Evolutionary conservation across 2,888 invertebrate genomes (phyloP), one percentile per base, ranked within the genome.

Genomic region (Platycnemis pennipes): DNA sequence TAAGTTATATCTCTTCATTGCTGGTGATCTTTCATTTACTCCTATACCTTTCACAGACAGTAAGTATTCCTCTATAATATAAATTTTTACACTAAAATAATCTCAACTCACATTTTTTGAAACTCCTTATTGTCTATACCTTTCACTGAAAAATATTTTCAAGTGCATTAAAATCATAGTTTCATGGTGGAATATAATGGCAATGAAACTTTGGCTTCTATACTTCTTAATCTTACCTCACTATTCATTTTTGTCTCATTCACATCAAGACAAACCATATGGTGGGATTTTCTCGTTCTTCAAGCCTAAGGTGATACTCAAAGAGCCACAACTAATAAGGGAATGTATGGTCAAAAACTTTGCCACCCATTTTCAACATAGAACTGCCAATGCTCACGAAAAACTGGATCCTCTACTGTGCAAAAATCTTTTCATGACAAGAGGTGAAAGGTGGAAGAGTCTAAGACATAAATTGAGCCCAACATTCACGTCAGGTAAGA

Each of bases 401-500:
- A 69, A 42, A 45, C 19, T 63, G 56, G 94, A 94, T 87, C 94
- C 94, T 7, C 13, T 94, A 13, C 46, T 63, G 26, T 44, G 2
- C 42, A 94, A 45, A 45, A 94, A 88, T 45, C 44, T 95, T 5
- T 26, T 94, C 88, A 88, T 45, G 77, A 45, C 95, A 86, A 94
- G 94, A 22, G 95, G 95, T 5, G 95, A 95, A 26, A 95, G 95
- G 16, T 96, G 96, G 96, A 96, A 95, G 94, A 95, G 95, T 45
- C 94, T 96, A 11, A 95, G 96, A 49, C 94, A 95, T 7, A 95
- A 95, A 11, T 94, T 96, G 45, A 95, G 95, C 2, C 96, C 96
- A 4, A 95, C 95, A 2, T 96, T 96, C 94, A 95, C 96, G 1
- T 95, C 95, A 0, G 96, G 96, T 31, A 96, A 96, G 94, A 95